Base-by-base conservation (phyloP, 2,888 invertebrate species). In the Rhogogaster chlorosoma region DNA sequence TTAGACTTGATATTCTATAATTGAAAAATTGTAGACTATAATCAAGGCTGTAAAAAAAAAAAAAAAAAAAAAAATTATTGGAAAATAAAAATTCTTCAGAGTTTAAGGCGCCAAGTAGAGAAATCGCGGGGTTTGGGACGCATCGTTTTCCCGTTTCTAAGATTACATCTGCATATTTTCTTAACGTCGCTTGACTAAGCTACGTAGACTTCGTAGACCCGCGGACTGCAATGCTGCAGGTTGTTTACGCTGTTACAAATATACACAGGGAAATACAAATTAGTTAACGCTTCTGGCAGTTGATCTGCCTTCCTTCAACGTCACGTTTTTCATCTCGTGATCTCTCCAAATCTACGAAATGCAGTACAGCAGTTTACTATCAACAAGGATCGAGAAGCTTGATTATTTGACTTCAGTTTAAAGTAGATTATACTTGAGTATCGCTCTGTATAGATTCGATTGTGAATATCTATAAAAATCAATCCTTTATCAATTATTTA, bases 161-260 rank as follows among this genome's bases (percentile, higher is more conserved):
- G 80, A 80, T 80, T 80, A 80, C 80, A 80, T 80, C 67, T 83
- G 83, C 83, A 49, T 83, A 83, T 83, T 83, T 83, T 83, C 67
- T 83, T 83, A 70, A 67, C 83, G 42, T 45, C 45, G 83, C 49
- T 83, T 32, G 49, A 83, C 64, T 83, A 67, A 64, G 61, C 61
- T 80, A 22, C 32, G 36, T 57, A 80, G 53, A 49, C 53, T 49
- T 64, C 61, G 80, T 80, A 61, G 80, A 80, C 32, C 12, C 12
- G 42, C 2, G 12, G 45, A 45, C 45, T 15, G 45, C n/a, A n/a
- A 5, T 26, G 22, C 38, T n/a, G 70, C 67, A 38, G 42, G 45
- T 83, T 83, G 67, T 67, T 67, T 67, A 83, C 70, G 70, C 67
- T 45, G 64, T 70, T 67, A 64, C 83, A 83, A 83, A 83, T 83